These are phyloP conservation scores for Lysandra coridon DNA, from an alignment of 2,888 invertebrate genomes.

Conservation along the genomic window DNA sequence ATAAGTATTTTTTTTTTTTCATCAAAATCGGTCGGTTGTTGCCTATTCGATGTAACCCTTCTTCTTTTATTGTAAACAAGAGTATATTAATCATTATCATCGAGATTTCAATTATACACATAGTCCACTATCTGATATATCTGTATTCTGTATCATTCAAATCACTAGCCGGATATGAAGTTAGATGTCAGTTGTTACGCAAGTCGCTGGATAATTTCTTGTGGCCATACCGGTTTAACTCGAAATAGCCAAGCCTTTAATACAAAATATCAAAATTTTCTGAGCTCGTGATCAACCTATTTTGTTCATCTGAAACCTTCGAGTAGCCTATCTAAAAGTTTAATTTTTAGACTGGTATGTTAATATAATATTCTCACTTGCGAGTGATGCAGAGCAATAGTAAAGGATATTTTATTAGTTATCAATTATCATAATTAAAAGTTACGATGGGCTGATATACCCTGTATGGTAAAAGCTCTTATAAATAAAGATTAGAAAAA, in stretches of 20 bases:
- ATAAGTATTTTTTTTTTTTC: no score
- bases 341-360: no score
- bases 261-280: not conserved
- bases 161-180: conserved; percentile 16
- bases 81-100: not conserved
- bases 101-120: not conserved
- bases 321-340: no score
- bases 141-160: not conserved
- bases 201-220: conserved; percentile 14
- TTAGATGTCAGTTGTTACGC: conserved; percentile 21
- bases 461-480: no score
- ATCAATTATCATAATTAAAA: no score
- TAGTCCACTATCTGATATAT: not conserved
- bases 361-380: no score
- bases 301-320: not conserved
- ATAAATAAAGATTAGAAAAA: no score
- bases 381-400: no score
- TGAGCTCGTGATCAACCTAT: not conserved
- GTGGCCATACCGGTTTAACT: conserved; percentile 3
- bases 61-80: not conserved
- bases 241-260: not conserved
- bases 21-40: no score
- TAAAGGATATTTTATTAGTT: no score
- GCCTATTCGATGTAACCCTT: no score
- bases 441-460: no score